These are phyloP conservation scores for Centropristis striata DNA, from an alignment of 2,113 vertebrate species.

Conservation along the genomic window DNA sequence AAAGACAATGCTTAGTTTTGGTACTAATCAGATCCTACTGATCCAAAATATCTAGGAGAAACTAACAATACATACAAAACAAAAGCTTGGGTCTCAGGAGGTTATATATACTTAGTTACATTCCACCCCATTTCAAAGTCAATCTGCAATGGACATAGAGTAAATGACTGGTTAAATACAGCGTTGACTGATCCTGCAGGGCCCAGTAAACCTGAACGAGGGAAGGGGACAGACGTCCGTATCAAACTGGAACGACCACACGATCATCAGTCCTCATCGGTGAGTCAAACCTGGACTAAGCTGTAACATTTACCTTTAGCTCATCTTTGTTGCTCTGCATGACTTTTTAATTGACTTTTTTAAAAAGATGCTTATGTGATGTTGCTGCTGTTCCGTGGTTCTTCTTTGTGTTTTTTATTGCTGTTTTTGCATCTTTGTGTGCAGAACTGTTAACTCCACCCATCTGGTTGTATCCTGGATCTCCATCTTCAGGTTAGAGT, in stretches of 20 bases:
- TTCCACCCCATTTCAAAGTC: not conserved
- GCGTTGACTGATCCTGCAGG: slow-evolving; percentile 49
- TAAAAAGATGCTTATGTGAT: not conserved
- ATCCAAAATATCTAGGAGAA: no score
- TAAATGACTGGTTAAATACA: not conserved
- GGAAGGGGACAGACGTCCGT: slow-evolving; percentile 88
- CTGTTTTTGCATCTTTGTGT: slow-evolving; percentile 41
- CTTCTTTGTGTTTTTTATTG: slow-evolving; percentile 6
- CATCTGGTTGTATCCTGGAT: slow-evolving; percentile 75
- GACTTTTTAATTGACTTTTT: not conserved
- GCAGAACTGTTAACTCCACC: slow-evolving; percentile 90
- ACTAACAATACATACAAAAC: no score
- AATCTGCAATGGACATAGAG: not conserved
- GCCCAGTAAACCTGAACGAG: slow-evolving; percentile 74
- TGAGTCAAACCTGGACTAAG: slow-evolving; percentile 70
- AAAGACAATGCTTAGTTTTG: no score
- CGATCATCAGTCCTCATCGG: slow-evolving; percentile 85
- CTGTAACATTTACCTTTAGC: not conserved
- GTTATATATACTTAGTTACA: no score
- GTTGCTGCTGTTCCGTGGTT: not conserved
- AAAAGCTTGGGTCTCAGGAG: no score
- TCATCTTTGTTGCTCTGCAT: not conserved
- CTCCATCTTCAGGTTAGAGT: slow-evolving; percentile 85
- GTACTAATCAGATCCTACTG: no score
- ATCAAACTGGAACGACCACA: slow-evolving; percentile 90